phyloP scores from a whole-genome alignment of 2,888 invertebrate species.

The Drosophila melanosoma region DNA sequence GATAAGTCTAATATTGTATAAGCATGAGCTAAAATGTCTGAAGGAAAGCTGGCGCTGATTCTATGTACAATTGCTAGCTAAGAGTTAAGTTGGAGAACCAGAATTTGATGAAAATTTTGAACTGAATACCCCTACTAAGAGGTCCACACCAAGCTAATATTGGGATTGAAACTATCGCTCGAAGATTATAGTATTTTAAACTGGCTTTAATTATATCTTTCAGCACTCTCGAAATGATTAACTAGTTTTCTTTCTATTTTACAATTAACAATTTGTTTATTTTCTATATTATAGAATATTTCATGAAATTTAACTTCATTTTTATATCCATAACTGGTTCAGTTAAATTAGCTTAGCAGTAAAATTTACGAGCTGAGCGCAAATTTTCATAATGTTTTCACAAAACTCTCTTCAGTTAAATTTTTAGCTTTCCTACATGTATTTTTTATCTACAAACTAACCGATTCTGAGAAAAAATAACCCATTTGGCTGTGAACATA shows the following conservation, averaged over 20 bases:
- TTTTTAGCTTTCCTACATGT: neutral
- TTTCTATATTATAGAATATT: neutral
- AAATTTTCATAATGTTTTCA: neutral
- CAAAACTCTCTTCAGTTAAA: neutral
- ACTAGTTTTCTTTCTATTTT: neutral
- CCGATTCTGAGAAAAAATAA: neutral
- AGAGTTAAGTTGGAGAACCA: neutral
- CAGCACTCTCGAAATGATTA: neutral
- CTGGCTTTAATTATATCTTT: neutral
- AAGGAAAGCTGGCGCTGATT: neutral
- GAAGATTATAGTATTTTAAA: neutral
- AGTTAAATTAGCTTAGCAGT: neutral
- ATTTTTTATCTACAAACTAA: neutral
- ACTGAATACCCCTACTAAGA: neutral
- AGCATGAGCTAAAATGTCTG: neutral
- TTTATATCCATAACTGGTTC: neutral
- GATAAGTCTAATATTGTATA: conserved; percentile 1
- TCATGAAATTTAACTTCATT: neutral
- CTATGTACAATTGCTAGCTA: conserved; percentile 5
- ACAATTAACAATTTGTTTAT: neutral
- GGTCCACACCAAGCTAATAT: neutral
- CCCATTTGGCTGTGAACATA: conserved; percentile 19
- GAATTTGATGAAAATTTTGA: neutral
- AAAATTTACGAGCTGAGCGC: neutral
- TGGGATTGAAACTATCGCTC: neutral